Conservation (phyloP, 2,888 invertebrate species). For the Agrotis segetum region DNA sequence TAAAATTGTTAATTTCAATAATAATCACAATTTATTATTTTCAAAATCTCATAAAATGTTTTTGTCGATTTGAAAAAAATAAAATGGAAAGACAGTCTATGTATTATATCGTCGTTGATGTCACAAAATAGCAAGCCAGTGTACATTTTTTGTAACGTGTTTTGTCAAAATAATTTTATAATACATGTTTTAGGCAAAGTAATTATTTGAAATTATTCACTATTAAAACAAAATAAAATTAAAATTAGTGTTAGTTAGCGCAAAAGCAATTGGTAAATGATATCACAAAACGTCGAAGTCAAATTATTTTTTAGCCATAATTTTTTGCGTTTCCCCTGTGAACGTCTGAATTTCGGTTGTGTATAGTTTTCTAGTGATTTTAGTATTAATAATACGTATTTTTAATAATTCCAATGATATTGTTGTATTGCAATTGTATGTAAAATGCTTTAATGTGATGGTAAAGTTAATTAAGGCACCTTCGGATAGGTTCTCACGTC, state of each 20-base stretch:
- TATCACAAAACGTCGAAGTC: slow-evolving; percentile 82
- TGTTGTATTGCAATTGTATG: slow-evolving; percentile 67
- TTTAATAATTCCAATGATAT: slow-evolving; percentile 64
- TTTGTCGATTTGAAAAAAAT: slow-evolving; percentile 34
- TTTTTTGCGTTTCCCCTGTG: slow-evolving; percentile 62
- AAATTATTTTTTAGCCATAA: slow-evolving; percentile 79
- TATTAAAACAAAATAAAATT: slow-evolving; percentile 30
- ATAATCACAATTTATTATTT: slow-evolving; percentile 27
- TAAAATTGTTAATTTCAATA: slow-evolving; percentile 14
- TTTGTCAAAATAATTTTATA: slow-evolving; percentile 16
- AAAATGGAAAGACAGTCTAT: not conserved
- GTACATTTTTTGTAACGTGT: not conserved
- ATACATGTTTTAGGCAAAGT: not conserved
- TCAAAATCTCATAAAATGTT: slow-evolving; percentile 12
- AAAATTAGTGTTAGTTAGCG: slow-evolving; percentile 44
- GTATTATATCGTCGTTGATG: too few species aligned
- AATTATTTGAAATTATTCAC: slow-evolving; percentile 20
- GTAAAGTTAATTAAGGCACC: slow-evolving; percentile 62
- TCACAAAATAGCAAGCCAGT: slow-evolving; percentile 1
- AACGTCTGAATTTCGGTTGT: slow-evolving; percentile 79
- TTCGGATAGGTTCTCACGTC: slow-evolving; percentile 58
- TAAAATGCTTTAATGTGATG: slow-evolving; percentile 73
- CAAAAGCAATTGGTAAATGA: slow-evolving; percentile 76
- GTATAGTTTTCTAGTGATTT: slow-evolving; percentile 69
- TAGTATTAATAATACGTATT: slow-evolving; percentile 63